Base-by-base conservation (phyloP, 2,888 invertebrate genomes). In the Ectropis crepuscularia region DNA sequence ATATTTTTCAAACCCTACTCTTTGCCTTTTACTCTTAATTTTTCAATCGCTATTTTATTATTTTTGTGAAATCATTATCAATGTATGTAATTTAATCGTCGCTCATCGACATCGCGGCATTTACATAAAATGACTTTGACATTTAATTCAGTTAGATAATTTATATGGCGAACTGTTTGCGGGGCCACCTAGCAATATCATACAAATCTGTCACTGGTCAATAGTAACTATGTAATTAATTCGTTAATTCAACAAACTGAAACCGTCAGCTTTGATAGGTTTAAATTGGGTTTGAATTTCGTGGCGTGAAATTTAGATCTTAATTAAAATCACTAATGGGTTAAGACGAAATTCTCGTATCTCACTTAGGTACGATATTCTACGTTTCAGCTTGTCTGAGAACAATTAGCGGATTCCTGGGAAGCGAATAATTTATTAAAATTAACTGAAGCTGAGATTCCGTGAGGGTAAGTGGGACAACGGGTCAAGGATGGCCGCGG, bases 401-500 rank as follows among this genome's bases (percentile, higher is more conserved):
- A 67, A 66, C 67, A 66, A 66, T 69, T 68, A 70, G 63, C 36
- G 47, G 55, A 61, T 64, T 64, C 48, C 58, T 62, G 61, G 48
- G 53, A 61, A 57, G 54, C 49, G 59, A 63, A 69, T 72, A 65
- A 69, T 70, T 73, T 74, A 73, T 70, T 68, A 69, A 75, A 73
- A 73, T 74, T 62, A 68, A 67, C 68, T 65, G 65, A 53, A 12
- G 58, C 65, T 61, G 71, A 74, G 72, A 74, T 69, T 69, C 61
- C 71, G 53, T 59, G 74, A 54, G 64, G 68, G 65, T 71, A 87
- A 85, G 74, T 86, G 74, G 86, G 81, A 74, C 79, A 84, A 61
- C 64, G 69, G 88, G 87, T 88, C 88, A 87, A 86, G 86, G 87
- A 85, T 84, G 70, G 57, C 57, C 64, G 41, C 61, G 64, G 70